Base-by-base conservation (phyloP, 2,113 vertebrate species). In the Cricetomys ansorgei region DNA sequence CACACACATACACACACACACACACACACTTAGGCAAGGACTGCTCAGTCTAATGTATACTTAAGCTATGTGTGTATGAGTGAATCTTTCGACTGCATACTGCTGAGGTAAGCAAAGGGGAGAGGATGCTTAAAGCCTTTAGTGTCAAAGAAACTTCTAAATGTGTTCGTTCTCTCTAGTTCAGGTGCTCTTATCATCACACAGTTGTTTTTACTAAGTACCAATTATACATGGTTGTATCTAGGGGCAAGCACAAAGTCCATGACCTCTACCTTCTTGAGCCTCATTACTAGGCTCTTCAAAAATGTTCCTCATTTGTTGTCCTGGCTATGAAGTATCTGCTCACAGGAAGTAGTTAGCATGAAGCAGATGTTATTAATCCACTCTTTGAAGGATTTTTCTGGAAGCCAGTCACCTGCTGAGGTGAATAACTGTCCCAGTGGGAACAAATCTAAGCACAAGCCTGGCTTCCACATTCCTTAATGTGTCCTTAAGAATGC, bases 151-250 rank as follows among this genome's bases (percentile, higher is more conserved):
- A 64, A 86, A 64, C 1, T 27, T 77, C 75, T 70, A 43, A 55
- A 70, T 59, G 53, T 34, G 7, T 64, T 86, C 65, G 9, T 25
- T 94, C 19, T 90, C 31, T 4, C 72, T 59, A 45, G 27, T 79
- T 34, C 37, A 55, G 48, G 34, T 37, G 21, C 37, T 43, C 67
- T 90, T 88, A 27, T 59, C 64, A 76, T 67, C 87, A 90, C 0
- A 29, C 5, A 93, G 77, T 89, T 93, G 84, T 93, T 94, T 96
- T 93, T 88, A 72, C 83, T 94, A 95, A 94, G 75, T 50, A 83
- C 21, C 76, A 92, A 94, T 80, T 96, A 57, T 59, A 59, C 59
- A 76, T 21, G 43, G 62, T 48, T 81, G 11, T 72, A 12, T 92
- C 43, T 77, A 64, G 43, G 84, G 40, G 59, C 81, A 76, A 57